Evolutionary conservation across 1,140 invertebrate species (phyloP), one percentile per base, ranked within the genome.

Genomic region (Hylaeus anthracinus): DNA sequence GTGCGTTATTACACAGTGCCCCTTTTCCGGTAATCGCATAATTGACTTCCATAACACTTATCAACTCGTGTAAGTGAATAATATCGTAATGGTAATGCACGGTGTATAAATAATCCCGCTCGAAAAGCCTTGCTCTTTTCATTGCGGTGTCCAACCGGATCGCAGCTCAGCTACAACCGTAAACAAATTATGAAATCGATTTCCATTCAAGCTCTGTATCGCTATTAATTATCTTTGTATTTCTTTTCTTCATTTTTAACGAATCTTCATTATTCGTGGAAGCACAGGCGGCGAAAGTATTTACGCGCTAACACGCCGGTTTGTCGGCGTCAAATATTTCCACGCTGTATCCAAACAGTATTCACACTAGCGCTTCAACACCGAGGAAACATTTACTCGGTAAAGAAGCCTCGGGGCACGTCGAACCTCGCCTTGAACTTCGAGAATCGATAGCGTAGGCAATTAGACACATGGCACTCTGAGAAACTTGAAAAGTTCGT

Each of bases 251-350:
- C 26, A 26, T 26, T 26, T 26, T 0, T 26, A 26, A 26, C 26
- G 56, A 60, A 60, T 48, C 63, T 39, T 43, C 58, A 78, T 78
- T 78, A 69, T 78, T 71, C 3, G 63, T 45, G 43, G 63, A 53
- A 43, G 37, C 12, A 26, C 55, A 58, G 15, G 45, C 41, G 72
- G 75, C 26, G 51, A 56, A 56, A 67, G 71, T 83, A 75, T 67
- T 73, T 70, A 51, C 74, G 12, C 8, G 1, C 1, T 12, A 51
- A 39, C 37, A 26, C 26, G 48, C 58, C 53, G 53, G 58, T 79
- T 73, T 37, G 69, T 15, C 74, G 8, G 9, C 39, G 53, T 39
- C 60, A 83, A 85, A 83, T 79, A 85, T 83, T 85, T 85, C 74
- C 71, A 60, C 65, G 71, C 61, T 69, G 60, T 79, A 43, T 85